Percentiles rank a stretch among this genome's conserved stretches.
Conservation (phyloP, 2,113 vertebrate species). For the Anolis carolinensis region DNA sequence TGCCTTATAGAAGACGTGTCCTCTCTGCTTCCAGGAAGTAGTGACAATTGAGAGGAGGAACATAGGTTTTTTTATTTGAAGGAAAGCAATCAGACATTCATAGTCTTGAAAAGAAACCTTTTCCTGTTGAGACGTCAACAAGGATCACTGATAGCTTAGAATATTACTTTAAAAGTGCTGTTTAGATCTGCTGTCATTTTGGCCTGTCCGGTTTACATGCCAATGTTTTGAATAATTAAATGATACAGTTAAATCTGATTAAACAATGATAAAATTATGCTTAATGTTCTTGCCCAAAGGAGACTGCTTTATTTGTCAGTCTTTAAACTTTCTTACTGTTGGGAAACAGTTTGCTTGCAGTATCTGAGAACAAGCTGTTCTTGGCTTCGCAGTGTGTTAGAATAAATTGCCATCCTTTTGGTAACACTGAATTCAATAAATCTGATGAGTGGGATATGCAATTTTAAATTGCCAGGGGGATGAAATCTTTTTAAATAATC, state of each 20-base stretch:
- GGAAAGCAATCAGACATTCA: neutral
- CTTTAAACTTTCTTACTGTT: neutral
- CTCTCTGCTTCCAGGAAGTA: constrained; percentile 7
- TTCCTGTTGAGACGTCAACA: neutral
- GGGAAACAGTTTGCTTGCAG: neutral
- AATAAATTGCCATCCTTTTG: constrained; percentile 13
- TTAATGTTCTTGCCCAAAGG: neutral
- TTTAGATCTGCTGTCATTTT: neutral
- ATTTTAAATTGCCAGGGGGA: neutral
- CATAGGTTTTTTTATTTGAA: neutral
- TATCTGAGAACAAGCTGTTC: constrained; percentile 17
- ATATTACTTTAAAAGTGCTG: too few relatives aligned
- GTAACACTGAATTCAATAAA: neutral
- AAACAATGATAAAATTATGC: neutral
- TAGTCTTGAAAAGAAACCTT: neutral
- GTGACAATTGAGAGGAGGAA: neutral
- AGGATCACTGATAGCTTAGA: too few relatives aligned
- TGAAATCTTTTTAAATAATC: neutral
- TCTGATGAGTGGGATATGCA: neutral
- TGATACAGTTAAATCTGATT: neutral
- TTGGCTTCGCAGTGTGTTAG: neutral
- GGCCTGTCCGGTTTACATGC: neutral
- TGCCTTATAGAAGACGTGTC: neutral
- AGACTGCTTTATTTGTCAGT: neutral
- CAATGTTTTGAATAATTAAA: neutral